Evolutionary conservation across 2,888 invertebrate genomes (phyloP).

Genomic region (Bugula neritina): DNA sequence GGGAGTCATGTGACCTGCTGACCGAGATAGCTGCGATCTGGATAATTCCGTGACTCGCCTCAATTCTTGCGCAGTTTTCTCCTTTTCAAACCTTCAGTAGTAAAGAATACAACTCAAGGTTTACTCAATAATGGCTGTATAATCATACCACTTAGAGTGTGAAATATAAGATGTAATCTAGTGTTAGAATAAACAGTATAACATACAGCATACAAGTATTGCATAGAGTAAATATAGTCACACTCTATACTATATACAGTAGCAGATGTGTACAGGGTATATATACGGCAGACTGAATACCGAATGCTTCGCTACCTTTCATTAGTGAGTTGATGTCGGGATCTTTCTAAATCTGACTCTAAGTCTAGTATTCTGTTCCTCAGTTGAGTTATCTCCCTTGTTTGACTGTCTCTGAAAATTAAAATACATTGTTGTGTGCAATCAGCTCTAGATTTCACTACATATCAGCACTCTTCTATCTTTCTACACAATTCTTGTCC

Average conservation of each 20-base stretch:
- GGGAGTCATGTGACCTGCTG: constrained; percentile 16
- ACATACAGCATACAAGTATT: too few relatives aligned
- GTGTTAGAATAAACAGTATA: too few relatives aligned
- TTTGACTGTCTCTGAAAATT: constrained; percentile 47
- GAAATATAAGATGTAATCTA: too few relatives aligned
- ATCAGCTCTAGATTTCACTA: not conserved
- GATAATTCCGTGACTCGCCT: constrained; percentile 3
- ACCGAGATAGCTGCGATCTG: constrained; percentile 20
- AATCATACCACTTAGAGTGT: too few relatives aligned
- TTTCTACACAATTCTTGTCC: too few relatives aligned
- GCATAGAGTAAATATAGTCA: too few relatives aligned
- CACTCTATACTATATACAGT: too few relatives aligned
- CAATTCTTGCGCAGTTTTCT: constrained; percentile 17
- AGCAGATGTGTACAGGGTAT: too few relatives aligned
- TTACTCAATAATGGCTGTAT: too few relatives aligned
- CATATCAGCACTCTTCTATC: too few relatives aligned
- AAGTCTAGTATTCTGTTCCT: constrained; percentile 49
- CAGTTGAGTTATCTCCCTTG: constrained; percentile 47
- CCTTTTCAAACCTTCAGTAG: constrained; percentile 15
- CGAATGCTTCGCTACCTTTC: constrained; percentile 49
- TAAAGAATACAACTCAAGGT: too few relatives aligned
- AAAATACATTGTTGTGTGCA: not conserved
- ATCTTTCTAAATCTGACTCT: constrained; percentile 51
- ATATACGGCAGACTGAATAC: too few relatives aligned
- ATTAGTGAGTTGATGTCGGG: constrained; percentile 50